A percentile compares a stretch with the other conserved stretches of the same genome.
These are phyloP conservation scores for Plebejus melissa DNA, from an alignment of 2,888 invertebrate species.

Conservation along the genomic window DNA sequence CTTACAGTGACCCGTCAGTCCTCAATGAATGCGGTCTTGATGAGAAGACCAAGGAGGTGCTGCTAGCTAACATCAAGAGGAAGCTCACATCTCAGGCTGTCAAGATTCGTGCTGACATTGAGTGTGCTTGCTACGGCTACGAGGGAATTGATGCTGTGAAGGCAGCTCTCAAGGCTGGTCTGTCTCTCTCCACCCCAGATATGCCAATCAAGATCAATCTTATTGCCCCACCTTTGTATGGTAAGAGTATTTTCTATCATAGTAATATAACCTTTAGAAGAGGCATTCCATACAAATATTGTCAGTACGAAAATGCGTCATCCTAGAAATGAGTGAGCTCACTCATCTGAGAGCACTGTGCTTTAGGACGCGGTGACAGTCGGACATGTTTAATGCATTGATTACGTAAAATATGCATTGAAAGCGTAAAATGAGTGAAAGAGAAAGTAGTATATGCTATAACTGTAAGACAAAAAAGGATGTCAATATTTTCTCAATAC, in stretches of 20 bases:
- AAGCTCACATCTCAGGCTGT: slow-evolving; percentile 94
- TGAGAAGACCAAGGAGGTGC: slow-evolving; percentile 92
- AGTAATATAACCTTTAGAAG: too few species aligned
- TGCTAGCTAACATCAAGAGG: slow-evolving; percentile 95
- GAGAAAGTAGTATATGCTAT: too few species aligned
- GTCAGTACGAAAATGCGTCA: too few species aligned
- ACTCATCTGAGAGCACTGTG: too few species aligned
- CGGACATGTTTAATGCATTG: too few species aligned
- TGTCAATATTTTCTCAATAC: too few species aligned
- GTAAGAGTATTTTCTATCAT: slow-evolving; percentile 55
- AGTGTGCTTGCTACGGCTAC: slow-evolving; percentile 82
- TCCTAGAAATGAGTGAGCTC: too few species aligned
- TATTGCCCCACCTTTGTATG: slow-evolving; percentile 98
- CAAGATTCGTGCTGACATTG: slow-evolving; percentile 69
- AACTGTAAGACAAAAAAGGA: too few species aligned
- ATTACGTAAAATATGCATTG: too few species aligned
- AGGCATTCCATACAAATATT: too few species aligned
- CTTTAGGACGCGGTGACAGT: too few species aligned
- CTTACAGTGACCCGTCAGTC: slow-evolving; percentile 92
- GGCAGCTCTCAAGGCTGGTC: slow-evolving; percentile 92
- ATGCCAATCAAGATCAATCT: slow-evolving; percentile 99
- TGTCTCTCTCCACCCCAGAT: slow-evolving; percentile 93
- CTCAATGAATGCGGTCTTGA: slow-evolving; percentile 97
- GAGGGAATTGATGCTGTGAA: slow-evolving; percentile 99
- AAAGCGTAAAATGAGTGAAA: too few species aligned